Evolutionary conservation across 2,888 invertebrate genomes (phyloP).

Genomic region (Polydrusus tereticollis): DNA sequence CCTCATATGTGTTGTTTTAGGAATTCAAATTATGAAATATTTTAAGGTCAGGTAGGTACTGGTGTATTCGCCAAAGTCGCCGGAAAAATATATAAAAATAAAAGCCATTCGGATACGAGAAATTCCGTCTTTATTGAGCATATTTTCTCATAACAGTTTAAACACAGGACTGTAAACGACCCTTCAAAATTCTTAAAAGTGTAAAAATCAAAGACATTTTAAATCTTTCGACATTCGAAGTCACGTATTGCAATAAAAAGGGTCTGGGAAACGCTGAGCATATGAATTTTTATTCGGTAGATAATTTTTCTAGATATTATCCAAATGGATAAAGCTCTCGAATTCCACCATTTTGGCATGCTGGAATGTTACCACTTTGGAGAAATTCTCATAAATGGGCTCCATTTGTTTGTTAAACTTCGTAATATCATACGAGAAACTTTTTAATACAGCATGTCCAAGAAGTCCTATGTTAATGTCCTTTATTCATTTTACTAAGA

Average conservation of each 20-base stretch:
- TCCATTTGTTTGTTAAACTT: neutral
- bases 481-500: too few species aligned
- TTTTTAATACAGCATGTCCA: neutral
- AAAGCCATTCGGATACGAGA: too few species aligned
- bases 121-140: too few species aligned
- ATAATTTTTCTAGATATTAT: conserved; percentile 21
- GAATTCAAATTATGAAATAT: too few species aligned
- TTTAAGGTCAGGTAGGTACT: too few species aligned
- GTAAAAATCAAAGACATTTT: neutral
- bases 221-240: conserved; percentile 15
- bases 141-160: too few species aligned
- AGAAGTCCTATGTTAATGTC: too few species aligned
- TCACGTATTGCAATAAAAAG: conserved; percentile 30
- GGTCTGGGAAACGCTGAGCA: conserved; percentile 16
- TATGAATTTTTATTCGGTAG: conserved; percentile 27
- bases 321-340: neutral
- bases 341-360: neutral
- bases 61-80: too few species aligned
- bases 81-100: too few species aligned
- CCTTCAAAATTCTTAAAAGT: neutral
- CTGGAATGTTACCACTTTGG: conserved; percentile 9
- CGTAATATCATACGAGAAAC: neutral
- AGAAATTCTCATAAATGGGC: neutral
- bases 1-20: too few species aligned
- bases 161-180: neutral